phyloP scores from a whole-genome alignment of 2,888 invertebrate species.

The Hymenopus coronatus region DNA sequence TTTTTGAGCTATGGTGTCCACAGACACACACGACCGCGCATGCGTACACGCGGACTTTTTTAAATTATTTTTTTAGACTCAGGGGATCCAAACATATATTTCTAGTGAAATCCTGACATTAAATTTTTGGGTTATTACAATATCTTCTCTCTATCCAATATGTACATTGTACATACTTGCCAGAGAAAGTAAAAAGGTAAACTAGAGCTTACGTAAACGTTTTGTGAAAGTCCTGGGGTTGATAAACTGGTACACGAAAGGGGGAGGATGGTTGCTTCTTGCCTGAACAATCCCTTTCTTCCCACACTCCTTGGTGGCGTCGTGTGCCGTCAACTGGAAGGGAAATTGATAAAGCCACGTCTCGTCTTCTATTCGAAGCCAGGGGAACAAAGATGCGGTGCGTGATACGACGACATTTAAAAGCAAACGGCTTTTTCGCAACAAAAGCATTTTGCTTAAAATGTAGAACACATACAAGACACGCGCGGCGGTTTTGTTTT shows the following conservation, averaged over 20 bases:
- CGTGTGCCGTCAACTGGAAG: slow-evolving; percentile 33
- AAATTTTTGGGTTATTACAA: too few relatives aligned
- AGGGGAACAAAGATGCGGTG: neutral
- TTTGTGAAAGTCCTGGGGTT: neutral
- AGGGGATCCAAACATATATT: too few relatives aligned
- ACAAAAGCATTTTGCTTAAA: neutral
- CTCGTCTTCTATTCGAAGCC: neutral
- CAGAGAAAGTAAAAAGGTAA: neutral
- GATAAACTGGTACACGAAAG: neutral
- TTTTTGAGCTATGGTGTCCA: too few relatives aligned
- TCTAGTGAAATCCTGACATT: too few relatives aligned
- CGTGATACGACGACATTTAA: slow-evolving; percentile 3
- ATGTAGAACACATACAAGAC: neutral
- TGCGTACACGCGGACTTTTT: too few relatives aligned
- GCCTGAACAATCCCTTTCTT: slow-evolving; percentile 9
- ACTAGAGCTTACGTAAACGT: neutral
- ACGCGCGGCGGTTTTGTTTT: neutral
- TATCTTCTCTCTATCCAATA: too few relatives aligned
- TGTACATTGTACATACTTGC: too few relatives aligned
- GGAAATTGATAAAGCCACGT: slow-evolving; percentile 33
- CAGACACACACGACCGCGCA: too few relatives aligned
- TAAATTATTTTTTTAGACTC: too few relatives aligned
- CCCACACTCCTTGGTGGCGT: slow-evolving; percentile 3
- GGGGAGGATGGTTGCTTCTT: neutral
- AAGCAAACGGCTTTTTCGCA: neutral